Base-by-base conservation (phyloP, 2,113 vertebrate genomes). In the Melanerpes aurifrons region DNA sequence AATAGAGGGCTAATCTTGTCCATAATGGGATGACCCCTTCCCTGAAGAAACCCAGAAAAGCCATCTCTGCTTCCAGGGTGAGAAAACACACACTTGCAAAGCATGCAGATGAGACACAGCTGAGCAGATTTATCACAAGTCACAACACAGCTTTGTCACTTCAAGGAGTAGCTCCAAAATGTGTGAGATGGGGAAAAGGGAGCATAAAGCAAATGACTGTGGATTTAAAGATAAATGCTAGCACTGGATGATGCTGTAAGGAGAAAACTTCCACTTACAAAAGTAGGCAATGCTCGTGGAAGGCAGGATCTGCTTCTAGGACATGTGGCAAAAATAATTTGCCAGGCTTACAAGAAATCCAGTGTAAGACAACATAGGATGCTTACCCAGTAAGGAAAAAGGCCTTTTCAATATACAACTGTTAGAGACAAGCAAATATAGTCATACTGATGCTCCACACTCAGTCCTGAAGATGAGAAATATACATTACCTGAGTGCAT, bases 21-120 rank as follows among this genome's bases (percentile, higher is more conserved):
- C 12, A 5, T 0, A 54, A 22, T 4, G 32, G 18, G 72, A 82
- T 58, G 32, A 63, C 14, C 1, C 2, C 5, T 24, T 13, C 67
- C 54, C 11, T 40, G 21, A 77, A 72, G 37, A 56, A 81, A 57
- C 3, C 14, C 28, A 25, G 48, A 66, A 89, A 69, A 87, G 14
- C 24, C 37, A 69, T 21, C 32, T 84, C 58, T 16, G 18, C 21
- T 56, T 64, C 8, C 48, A 74, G 53, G 24, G 24, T 24, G 8
- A 84, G 29, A 82, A 81, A 54, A 64, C 10, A 82, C 62, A 26
- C 32, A 5, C 61, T 61, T 2, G 1, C 25, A 79, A 58, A 61
- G 6, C 6, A 28, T 37, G n/a, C 15, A 22, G 31, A 71, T 22
- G 4, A 80, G 48, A 83, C 24, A 58, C n/a, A 83, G 37, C 43